phyloP scores from a whole-genome alignment of 1,140 invertebrate genomes.

The Phymastichus coffea region DNA sequence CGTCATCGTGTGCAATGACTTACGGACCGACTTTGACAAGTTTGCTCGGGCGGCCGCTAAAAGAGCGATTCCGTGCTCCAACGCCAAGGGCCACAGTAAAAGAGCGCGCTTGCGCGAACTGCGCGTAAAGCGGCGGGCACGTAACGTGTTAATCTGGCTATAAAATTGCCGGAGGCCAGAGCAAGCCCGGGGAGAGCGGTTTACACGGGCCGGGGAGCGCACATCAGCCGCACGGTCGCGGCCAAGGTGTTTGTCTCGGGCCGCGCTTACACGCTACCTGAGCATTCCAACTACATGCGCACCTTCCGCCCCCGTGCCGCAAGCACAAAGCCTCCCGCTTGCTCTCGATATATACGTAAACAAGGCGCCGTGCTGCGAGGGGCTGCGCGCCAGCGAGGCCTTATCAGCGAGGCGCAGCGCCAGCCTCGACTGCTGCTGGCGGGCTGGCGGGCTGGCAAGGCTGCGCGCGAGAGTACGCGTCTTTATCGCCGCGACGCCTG shows the following conservation, averaged over 20 bases:
- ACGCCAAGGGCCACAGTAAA: too few relatives aligned
- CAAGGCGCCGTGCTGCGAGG: constrained; percentile 36
- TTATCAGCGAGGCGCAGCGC: constrained; percentile 52
- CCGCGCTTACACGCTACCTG: not conserved
- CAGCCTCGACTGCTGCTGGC: constrained; percentile 31
- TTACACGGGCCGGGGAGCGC: not conserved
- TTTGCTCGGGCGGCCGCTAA: too few relatives aligned
- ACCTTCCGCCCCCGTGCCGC: not conserved
- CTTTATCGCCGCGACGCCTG: constrained; percentile 54
- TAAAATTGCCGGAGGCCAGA: constrained; percentile 19
- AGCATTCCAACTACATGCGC: constrained; percentile 10
- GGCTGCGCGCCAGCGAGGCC: constrained; percentile 30
- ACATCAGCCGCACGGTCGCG: too few relatives aligned
- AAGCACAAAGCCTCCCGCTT: too few relatives aligned
- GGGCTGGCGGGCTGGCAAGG: constrained; percentile 34
- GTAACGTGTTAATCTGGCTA: constrained; percentile 10
- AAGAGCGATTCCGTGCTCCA: too few relatives aligned
- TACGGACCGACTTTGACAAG: too few relatives aligned
- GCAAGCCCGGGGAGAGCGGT: not conserved
- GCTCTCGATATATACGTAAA: constrained; percentile 41
- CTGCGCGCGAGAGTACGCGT: constrained; percentile 41
- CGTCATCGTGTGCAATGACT: too few relatives aligned
- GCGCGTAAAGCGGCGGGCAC: too few relatives aligned
- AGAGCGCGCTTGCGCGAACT: too few relatives aligned
- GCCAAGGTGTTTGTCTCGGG: not conserved